Conservation (phyloP, 2,797 vertebrate species). For the Hozukius guyotensis region DNA sequence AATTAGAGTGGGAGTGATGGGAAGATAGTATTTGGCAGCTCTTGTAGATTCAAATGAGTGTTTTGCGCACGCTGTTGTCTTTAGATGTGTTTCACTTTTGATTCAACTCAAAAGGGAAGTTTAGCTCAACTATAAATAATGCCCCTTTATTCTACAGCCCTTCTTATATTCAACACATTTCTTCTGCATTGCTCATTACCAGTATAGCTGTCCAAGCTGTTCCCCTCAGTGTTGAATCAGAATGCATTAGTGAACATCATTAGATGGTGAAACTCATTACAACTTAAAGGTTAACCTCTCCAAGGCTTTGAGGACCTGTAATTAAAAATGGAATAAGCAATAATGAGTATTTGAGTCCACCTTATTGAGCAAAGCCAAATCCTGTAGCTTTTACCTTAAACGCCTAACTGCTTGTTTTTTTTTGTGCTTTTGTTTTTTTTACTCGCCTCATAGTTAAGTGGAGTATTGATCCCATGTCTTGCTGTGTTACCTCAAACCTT, state of each 20-base stretch:
- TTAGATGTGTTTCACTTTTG: slow-evolving; percentile 25
- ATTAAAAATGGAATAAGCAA: slow-evolving; percentile 70
- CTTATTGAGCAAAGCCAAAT: slow-evolving; percentile 48
- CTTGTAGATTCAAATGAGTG: slow-evolving; percentile 17
- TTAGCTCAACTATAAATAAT: slow-evolving; percentile 12
- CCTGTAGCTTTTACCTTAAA: slow-evolving; percentile 37
- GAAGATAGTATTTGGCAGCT: slow-evolving; percentile 30
- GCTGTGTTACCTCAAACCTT: slow-evolving; percentile 68
- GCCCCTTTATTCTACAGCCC: background rate
- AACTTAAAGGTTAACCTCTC: slow-evolving; percentile 74
- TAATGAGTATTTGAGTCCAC: slow-evolving; percentile 57
- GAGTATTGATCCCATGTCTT: slow-evolving; percentile 71
- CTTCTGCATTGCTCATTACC: slow-evolving; percentile 41
- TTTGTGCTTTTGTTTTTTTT: slow-evolving; percentile 27
- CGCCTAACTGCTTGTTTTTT: slow-evolving; percentile 6
- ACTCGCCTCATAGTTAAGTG: slow-evolving; percentile 62
- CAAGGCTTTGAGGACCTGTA: slow-evolving; percentile 61
- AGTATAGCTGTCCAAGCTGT: slow-evolving; percentile 40
- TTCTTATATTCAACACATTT: slow-evolving; percentile 21
- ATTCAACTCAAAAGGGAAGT: background rate
- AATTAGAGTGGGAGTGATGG: slow-evolving; percentile 45
- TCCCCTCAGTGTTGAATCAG: slow-evolving; percentile 54
- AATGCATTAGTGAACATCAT: slow-evolving; percentile 70
- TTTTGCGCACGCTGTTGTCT: slow-evolving; percentile 15
- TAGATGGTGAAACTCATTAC: slow-evolving; percentile 70